phyloP scores from a whole-genome alignment of 1,140 invertebrate species.

The Goniozus legneri region DNA sequence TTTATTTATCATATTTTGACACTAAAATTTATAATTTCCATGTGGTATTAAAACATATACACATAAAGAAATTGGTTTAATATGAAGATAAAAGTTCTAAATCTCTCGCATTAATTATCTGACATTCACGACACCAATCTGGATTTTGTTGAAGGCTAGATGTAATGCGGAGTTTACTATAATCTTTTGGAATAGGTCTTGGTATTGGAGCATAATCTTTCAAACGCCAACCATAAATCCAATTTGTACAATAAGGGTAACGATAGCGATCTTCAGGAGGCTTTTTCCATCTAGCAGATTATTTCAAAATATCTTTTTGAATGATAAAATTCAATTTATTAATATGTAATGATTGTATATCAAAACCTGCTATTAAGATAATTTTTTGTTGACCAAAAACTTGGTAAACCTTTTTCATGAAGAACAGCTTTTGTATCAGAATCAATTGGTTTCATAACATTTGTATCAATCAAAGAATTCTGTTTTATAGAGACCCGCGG shows the following conservation, averaged over 20 bases:
- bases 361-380: conserved; percentile 34
- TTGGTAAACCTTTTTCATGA: conserved; percentile 23
- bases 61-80: too few relatives aligned
- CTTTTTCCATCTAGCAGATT: conserved; percentile 35
- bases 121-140: conserved; percentile 26
- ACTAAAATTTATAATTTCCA: too few relatives aligned
- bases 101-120: conserved; percentile 24
- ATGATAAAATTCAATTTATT: too few relatives aligned
- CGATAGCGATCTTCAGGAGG: conserved; percentile 38
- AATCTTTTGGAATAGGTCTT: conserved; percentile 21
- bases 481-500: too few relatives aligned
- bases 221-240: conserved; percentile 41
- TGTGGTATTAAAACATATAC: too few relatives aligned
- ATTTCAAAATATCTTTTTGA: too few relatives aligned
- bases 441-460: conserved; percentile 33
- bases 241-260: conserved; percentile 37
- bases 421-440: conserved; percentile 23
- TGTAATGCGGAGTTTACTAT: conserved; percentile 30
- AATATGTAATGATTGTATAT: conserved; percentile 2
- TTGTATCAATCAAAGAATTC: conserved; percentile 14
- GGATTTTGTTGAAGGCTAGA: conserved; percentile 31
- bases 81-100: too few relatives aligned
- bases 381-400: conserved; percentile 29
- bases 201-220: conserved; percentile 26
- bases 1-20: too few relatives aligned